These are phyloP conservation scores for Lasioglossum villosulum DNA, from an alignment of 2,888 invertebrate genomes.

Conservation along the genomic window DNA sequence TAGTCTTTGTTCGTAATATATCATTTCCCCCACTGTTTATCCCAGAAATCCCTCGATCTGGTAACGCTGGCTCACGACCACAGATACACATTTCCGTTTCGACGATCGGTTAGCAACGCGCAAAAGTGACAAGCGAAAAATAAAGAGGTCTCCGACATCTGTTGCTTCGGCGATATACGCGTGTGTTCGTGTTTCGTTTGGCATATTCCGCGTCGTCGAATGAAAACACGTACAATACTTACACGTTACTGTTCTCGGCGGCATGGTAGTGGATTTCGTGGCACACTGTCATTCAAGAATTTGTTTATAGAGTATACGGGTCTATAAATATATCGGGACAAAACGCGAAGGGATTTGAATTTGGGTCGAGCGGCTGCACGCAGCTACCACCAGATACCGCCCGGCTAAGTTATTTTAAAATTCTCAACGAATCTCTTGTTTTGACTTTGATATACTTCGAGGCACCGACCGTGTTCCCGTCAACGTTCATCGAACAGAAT, in stretches of 20 bases:
- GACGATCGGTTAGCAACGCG: conserved; percentile 1
- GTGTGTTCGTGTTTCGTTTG: conserved; percentile 10
- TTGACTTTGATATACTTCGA: conserved; percentile 46
- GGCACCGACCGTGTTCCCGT: neutral
- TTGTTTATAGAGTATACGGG: conserved; percentile 46
- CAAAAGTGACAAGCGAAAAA: conserved; percentile 39
- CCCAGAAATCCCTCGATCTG: neutral
- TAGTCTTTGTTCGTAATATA: neutral
- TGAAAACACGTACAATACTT: conserved; percentile 5
- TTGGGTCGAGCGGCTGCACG: conserved; percentile 68
- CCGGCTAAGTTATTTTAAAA: conserved; percentile 64
- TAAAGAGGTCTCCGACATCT: conserved; percentile 38
- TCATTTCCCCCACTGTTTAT: neutral
- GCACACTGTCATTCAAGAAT: conserved; percentile 24
- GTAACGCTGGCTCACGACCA: neutral
- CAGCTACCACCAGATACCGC: conserved; percentile 46
- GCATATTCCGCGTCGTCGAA: neutral
- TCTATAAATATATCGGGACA: conserved; percentile 72
- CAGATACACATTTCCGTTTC: neutral
- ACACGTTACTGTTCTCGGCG: neutral
- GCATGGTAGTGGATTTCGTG: conserved; percentile 16
- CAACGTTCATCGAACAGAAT: conserved; percentile 4
- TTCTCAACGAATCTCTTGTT: conserved; percentile 49
- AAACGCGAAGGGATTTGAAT: conserved; percentile 74
- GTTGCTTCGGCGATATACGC: conserved; percentile 40